Base-by-base conservation (phyloP, 2,888 invertebrate species). In the Flexamia atlantica region DNA sequence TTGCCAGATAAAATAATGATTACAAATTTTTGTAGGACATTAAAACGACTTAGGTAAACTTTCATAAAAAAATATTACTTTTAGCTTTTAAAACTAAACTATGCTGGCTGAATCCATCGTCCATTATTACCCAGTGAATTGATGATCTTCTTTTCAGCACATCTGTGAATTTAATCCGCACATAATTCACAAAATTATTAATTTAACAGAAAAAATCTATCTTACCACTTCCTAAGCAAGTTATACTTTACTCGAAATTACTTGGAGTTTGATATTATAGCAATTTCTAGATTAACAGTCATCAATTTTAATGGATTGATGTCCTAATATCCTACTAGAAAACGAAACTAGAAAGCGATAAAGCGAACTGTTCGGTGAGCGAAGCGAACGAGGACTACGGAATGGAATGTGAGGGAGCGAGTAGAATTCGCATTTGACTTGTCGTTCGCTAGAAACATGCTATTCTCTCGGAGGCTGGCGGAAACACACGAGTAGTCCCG, bases 91-190 rank as follows among this genome's bases (percentile, higher is more conserved):
- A n/a, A n/a, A 30, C 14, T 17, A 64, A 64, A 64, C 72, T 72
- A 72, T 42, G 72, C 72, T 72, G 20, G 40, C n/a, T 72, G 72
- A 23, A 40, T 40, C 40, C 72, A 72, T 40, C 72, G 20, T 72
- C 72, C 72, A 72, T 72, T 72, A 72, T 72, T 72, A 72, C 72
- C 68, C 32, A 40, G 23, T 40, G 72, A 72, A 40, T 40, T 72
- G 72, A 9, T 20, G 72, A 72, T 72, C 72, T 40, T 72, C 72
- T 72, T 57, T 72, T 72, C 40, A 72, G 72, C 40, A 72, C 72
- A 72, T 72, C 36, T 72, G 72, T 7, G 72, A 36, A 1, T 72
- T 72, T 14, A 40, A 72, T 53, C 20, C 53, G 53, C 20, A 23
- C 53, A 53, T 53, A 23, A 53, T 23, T 53, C 53, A 53, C 53